Percentiles rank a stretch among this genome's conserved stretches.
Conservation (phyloP, 53 echinoderm and acorn worm species). For the Holothuria leucospilota region DNA sequence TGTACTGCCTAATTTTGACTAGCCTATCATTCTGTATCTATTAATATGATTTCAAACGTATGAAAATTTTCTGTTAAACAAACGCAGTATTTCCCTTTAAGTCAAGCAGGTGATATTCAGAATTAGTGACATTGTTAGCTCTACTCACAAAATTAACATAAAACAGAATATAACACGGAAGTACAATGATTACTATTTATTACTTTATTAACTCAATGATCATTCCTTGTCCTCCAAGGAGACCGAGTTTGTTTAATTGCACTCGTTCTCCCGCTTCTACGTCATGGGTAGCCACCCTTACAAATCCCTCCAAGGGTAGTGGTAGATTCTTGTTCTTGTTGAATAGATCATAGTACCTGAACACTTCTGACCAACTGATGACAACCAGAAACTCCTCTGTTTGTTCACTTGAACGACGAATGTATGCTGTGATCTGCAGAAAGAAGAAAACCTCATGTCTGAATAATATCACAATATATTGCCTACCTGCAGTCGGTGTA, state of each 20-base stretch:
- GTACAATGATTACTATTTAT: too few relatives aligned
- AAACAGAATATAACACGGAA: too few relatives aligned
- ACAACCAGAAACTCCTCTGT: conserved; percentile 68
- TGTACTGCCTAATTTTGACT: too few relatives aligned
- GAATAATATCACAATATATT: too few relatives aligned
- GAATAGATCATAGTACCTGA: conserved; percentile 70
- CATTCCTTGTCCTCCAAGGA: conserved; percentile 78
- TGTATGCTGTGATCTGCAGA: conserved; percentile 68
- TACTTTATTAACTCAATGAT: conserved; percentile 66
- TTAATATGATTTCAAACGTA: too few relatives aligned
- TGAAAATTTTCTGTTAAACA: too few relatives aligned
- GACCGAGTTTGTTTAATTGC: conserved; percentile 78
- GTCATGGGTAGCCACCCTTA: conserved; percentile 61
- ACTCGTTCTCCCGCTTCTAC: conserved; percentile 59
- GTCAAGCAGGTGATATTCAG: too few relatives aligned
- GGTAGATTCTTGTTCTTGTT: conserved; percentile 20
- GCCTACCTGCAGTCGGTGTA: too few relatives aligned
- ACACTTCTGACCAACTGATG: conserved; percentile 73
- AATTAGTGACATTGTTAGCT: too few relatives aligned
- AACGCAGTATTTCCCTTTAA: too few relatives aligned
- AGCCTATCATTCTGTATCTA: too few relatives aligned
- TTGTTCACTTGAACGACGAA: conserved; percentile 66
- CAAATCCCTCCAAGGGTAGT: conserved; percentile 78
- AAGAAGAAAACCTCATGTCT: background rate
- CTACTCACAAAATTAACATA: too few relatives aligned